Evolutionary conservation across 2,797 vertebrate species (phyloP), one percentile per base, ranked within the genome.

Genomic region (Vespertilio murinus): DNA sequence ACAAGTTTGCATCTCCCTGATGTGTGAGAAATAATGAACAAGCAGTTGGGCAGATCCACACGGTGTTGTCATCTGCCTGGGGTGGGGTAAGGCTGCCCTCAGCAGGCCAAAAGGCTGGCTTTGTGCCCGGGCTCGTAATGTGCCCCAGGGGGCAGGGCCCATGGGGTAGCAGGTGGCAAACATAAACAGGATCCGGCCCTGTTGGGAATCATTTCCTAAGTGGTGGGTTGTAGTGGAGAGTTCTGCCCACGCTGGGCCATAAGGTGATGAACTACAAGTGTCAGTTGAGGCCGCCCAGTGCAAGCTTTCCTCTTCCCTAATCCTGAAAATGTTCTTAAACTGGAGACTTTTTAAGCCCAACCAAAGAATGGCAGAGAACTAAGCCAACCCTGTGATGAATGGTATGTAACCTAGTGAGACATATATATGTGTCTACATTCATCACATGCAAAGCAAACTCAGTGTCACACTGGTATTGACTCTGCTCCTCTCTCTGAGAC

Each of bases 281-380:
- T 54, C 30, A 47, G 6, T 17, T 90, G 49, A 1, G 5, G 45
- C 61, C 25, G 47, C 8, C 30, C 33, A 30, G 28, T 88, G 92
- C 45, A 56, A 73, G 45, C 65, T 84, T 89, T 80, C 54, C 30
- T 88, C 38, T 74, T 88, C 6, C 5, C 45, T 85, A 1, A 85
- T 22, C n/a, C 59, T 74, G 0, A 67, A 92, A 90, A 45, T 83
- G 22, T 86, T 64, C 42, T 87, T 93, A 69, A 83, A 45, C 20
- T 88, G 85, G 33, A 80, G 33, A 42, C 30, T 91, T 86, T 59
- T 5, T 84, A 65, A 84, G 80, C 61, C 16, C 59, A 84, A 49
- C 35, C 52, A 70, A 92, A 90, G 80, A 87, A 88, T 69, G 79
- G 30, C 28, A 38, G 47, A 94, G 56, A 91, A 82, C 16, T 70